Evolutionary conservation across 2,888 invertebrate species (phyloP).

Genomic region (Hecatera dysodea): DNA sequence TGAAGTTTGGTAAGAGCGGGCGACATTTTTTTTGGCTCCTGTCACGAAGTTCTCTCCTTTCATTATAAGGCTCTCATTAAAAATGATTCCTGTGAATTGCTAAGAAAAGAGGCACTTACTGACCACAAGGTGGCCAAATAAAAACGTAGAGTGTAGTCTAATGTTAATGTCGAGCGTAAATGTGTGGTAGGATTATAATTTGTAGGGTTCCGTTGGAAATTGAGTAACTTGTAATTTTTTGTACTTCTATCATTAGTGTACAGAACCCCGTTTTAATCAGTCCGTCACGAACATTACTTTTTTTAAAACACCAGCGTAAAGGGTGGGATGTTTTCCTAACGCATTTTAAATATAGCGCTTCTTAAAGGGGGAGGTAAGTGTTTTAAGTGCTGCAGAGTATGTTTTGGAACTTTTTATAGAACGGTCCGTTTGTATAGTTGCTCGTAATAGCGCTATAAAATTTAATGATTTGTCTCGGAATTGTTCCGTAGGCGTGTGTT

Average conservation of each 20-base stretch:
- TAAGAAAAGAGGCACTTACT: slow-evolving; percentile 4
- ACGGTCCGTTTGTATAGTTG: slow-evolving; percentile 52
- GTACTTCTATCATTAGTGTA: neutral
- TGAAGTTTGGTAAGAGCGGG: slow-evolving; percentile 18
- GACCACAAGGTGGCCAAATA: slow-evolving; percentile 32
- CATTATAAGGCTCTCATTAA: slow-evolving; percentile 39
- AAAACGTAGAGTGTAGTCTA: slow-evolving; percentile 34
- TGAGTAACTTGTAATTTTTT: too few relatives aligned
- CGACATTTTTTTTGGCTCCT: slow-evolving; percentile 33
- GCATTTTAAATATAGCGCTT: slow-evolving; percentile 79
- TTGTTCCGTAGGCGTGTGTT: slow-evolving; percentile 29
- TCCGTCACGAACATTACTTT: slow-evolving; percentile 33
- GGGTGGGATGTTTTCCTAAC: slow-evolving; percentile 81
- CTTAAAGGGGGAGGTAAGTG: slow-evolving; percentile 77
- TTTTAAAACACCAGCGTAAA: slow-evolving; percentile 64
- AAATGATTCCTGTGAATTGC: slow-evolving; percentile 24
- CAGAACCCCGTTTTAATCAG: slow-evolving; percentile 13
- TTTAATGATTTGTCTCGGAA: slow-evolving; percentile 64
- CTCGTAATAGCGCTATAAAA: slow-evolving; percentile 63
- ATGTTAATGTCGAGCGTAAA: slow-evolving; percentile 53
- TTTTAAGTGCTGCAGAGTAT: slow-evolving; percentile 70
- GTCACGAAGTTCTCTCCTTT: slow-evolving; percentile 20
- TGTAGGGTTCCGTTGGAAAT: slow-evolving; percentile 59
- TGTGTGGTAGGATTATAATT: slow-evolving; percentile 65
- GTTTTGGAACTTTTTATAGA: slow-evolving; percentile 69